Evolutionary conservation across 2,113 vertebrate genomes (phyloP).

Genomic region (cat (Felis catus)): DNA sequence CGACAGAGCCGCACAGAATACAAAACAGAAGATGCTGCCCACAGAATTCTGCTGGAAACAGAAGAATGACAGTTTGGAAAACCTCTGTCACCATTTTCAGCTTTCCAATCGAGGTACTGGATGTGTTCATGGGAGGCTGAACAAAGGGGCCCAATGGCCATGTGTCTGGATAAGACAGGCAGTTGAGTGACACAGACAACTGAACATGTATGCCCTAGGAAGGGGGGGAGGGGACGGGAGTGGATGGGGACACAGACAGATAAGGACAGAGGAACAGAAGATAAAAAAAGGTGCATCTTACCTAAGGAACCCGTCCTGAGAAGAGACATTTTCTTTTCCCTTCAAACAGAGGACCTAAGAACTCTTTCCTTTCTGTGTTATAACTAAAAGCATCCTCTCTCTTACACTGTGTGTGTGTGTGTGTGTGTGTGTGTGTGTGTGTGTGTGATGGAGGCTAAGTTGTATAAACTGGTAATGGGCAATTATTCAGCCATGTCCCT

Average conservation of each 20-base stretch:
- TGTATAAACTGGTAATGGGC: background rate
- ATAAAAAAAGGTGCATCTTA: background rate
- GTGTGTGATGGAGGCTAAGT: fast-evolving
- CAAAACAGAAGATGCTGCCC: background rate
- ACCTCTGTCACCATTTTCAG: background rate
- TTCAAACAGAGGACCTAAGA: background rate
- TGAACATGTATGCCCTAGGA: background rate
- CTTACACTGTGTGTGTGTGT: background rate
- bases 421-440: background rate
- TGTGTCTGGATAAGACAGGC: background rate
- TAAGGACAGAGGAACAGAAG: background rate
- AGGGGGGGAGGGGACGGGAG: no score
- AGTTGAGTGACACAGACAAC: background rate
- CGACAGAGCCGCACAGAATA: background rate
- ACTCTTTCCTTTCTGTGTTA: background rate
- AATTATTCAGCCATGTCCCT: background rate
- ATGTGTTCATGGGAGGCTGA: background rate
- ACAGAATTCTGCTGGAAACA: background rate
- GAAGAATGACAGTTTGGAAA: background rate
- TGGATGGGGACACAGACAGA: background rate
- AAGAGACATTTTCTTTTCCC: background rate
- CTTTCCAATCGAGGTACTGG: background rate
- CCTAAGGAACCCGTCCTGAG: background rate
- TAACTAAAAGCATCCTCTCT: background rate
- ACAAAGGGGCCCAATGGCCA: background rate